Percentiles rank a stretch among this genome's conserved stretches.
Evolutionary conservation across 1,140 invertebrate species (phyloP).

Genomic region (Penaeus indicus): DNA sequence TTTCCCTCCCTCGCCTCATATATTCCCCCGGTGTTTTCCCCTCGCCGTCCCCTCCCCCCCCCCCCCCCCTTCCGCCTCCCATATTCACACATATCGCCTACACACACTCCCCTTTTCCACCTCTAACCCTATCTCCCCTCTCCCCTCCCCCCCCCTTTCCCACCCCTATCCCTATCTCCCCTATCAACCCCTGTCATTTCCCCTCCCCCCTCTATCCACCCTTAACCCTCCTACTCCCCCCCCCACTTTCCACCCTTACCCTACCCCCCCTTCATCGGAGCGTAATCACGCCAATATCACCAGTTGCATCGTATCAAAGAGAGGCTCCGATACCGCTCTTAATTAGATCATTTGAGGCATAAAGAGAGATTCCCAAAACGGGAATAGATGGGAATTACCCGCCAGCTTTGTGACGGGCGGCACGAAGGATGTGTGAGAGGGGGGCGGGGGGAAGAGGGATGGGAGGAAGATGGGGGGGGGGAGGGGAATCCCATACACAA

Average conservation of each 20-base stretch:
- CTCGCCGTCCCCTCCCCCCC: background rate
- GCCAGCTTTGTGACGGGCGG: slow-evolving; percentile 30
- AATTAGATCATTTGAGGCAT: slow-evolving; percentile 57
- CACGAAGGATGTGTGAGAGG: background rate
- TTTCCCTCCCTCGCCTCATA: background rate
- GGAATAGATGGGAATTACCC: slow-evolving; percentile 40
- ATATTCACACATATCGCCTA: no score
- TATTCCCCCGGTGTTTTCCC: background rate
- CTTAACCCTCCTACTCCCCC: background rate
- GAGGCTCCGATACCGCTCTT: slow-evolving; percentile 41
- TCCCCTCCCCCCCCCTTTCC: background rate
- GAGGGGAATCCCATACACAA: background rate
- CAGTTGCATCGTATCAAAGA: slow-evolving; percentile 53
- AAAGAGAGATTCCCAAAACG: slow-evolving; percentile 48
- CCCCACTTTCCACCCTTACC: background rate
- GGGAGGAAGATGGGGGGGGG: background rate
- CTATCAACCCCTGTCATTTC: background rate
- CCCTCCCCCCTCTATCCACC: background rate
- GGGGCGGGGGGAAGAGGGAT: background rate
- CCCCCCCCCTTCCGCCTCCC: background rate
- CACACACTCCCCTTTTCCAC: background rate
- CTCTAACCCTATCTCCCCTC: background rate
- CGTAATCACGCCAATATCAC: slow-evolving; percentile 46
- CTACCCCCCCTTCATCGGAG: no score
- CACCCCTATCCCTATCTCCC: background rate